These are phyloP conservation scores for Distichodus sexfasciatus DNA, from an alignment of 2,797 vertebrate genomes.

Conservation along the genomic window DNA sequence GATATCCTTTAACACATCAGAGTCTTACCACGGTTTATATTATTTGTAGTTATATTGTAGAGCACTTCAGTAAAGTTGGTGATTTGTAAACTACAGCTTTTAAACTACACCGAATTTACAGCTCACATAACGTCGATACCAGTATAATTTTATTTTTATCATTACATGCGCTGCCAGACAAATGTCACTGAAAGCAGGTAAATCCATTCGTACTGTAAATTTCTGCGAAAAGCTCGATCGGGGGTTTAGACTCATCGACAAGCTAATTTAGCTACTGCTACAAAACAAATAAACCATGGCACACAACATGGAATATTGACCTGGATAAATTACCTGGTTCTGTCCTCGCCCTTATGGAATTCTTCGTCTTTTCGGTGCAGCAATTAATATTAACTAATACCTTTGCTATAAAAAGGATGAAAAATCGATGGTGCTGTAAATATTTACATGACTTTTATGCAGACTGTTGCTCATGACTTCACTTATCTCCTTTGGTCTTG, in stretches of 20 bases:
- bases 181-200: too few relatives aligned
- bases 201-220: too few relatives aligned
- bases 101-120: too few relatives aligned
- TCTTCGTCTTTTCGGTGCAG: background rate
- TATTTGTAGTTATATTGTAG: too few relatives aligned
- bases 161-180: too few relatives aligned
- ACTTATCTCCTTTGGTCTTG: constrained; percentile 40
- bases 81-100: too few relatives aligned
- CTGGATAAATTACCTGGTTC: constrained; percentile 2
- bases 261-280: background rate
- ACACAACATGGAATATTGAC: background rate
- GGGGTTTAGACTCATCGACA: background rate
- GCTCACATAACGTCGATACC: too few relatives aligned
- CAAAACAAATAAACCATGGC: background rate
- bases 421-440: constrained; percentile 60
- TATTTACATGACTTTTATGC: constrained; percentile 60
- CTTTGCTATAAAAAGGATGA: background rate
- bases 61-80: too few relatives aligned
- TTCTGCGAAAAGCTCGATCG: too few relatives aligned
- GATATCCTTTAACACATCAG: too few relatives aligned
- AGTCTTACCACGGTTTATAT: too few relatives aligned
- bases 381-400: background rate
- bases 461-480: constrained; percentile 62
- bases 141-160: too few relatives aligned
- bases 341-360: background rate